Percentiles rank a stretch among this genome's conserved stretches.
Evolutionary conservation across 2,888 invertebrate species (phyloP).

Genomic region (Rhagonycha lutea): DNA sequence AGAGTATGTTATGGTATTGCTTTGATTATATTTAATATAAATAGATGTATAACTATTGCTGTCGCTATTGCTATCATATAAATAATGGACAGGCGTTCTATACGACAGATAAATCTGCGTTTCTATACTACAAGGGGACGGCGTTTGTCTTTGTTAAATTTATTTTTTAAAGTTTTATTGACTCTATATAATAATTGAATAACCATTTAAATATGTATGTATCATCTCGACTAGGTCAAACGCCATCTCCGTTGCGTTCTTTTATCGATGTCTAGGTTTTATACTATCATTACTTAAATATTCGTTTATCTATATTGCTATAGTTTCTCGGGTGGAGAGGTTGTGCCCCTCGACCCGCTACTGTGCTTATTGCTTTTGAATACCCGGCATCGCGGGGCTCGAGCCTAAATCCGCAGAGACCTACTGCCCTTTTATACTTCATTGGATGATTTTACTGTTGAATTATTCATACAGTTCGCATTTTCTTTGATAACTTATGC

Average conservation of each 20-base stretch:
- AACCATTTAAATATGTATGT: slow-evolving; percentile 1
- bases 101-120: background rate
- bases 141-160: slow-evolving; percentile 25
- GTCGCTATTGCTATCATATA: slow-evolving; percentile 53
- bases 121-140: slow-evolving; percentile 47
- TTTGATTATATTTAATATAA: slow-evolving; percentile 50
- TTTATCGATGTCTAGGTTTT: slow-evolving; percentile 30
- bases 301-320: slow-evolving; percentile 56
- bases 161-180: slow-evolving; percentile 10
- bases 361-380: slow-evolving; percentile 58
- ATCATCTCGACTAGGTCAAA: slow-evolving; percentile 21
- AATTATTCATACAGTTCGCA: slow-evolving; percentile 33
- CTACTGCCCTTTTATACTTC: slow-evolving; percentile 40
- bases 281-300: slow-evolving; percentile 37
- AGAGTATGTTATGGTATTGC: slow-evolving; percentile 51
- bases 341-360: slow-evolving; percentile 43
- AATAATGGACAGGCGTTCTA: slow-evolving; percentile 50
- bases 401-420: slow-evolving; percentile 42
- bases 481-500: slow-evolving; percentile 32
- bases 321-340: slow-evolving; percentile 50
- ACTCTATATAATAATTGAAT: slow-evolving; percentile 24
- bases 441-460: slow-evolving; percentile 33
- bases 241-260: slow-evolving; percentile 32
- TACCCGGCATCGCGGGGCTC: slow-evolving; percentile 55
- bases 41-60: slow-evolving; percentile 52